phyloP scores from a whole-genome alignment of 53 echinoderm and acorn worm genomes.

The Mesocentrotus franciscanus region DNA sequence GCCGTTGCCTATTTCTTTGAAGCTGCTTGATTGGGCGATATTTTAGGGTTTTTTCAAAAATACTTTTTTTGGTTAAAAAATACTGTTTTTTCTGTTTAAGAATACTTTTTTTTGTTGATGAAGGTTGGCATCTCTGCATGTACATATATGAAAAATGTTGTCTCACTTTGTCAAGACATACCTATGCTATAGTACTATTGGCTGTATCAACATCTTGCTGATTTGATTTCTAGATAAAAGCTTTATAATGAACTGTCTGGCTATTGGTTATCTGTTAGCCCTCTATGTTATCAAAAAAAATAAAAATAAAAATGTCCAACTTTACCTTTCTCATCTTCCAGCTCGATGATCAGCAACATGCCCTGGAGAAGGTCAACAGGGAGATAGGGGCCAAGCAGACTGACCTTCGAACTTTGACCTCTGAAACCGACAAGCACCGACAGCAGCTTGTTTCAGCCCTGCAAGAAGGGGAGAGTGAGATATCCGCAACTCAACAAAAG shows the following conservation, averaged over 20 bases:
- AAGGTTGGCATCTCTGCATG: too few species aligned
- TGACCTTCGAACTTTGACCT: conserved; percentile 78
- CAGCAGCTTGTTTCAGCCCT: conserved; percentile 82
- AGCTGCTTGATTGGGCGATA: too few species aligned
- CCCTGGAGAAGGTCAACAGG: conserved; percentile 70
- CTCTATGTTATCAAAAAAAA: not conserved
- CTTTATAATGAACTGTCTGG: not conserved
- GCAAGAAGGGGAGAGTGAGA: conserved; percentile 86
- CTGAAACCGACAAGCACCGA: conserved; percentile 81
- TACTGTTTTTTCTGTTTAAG: too few species aligned
- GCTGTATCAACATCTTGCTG: too few species aligned
- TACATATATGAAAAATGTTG: too few species aligned
- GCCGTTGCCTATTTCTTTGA: too few species aligned
- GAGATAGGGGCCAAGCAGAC: conserved; percentile 77
- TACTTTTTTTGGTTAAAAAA: too few species aligned
- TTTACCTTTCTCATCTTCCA: not conserved
- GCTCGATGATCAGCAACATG: conserved; percentile 70
- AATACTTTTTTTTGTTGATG: too few species aligned
- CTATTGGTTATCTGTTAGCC: not conserved
- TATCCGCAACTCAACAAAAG: conserved; percentile 77
- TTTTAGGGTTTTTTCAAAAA: too few species aligned
- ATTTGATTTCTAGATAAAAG: too few species aligned
- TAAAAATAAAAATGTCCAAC: not conserved
- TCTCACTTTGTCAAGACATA: too few species aligned
- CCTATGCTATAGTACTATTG: too few species aligned